Evolutionary conservation across 2,797 vertebrate species (phyloP).

Genomic region (Prionace glauca): DNA sequence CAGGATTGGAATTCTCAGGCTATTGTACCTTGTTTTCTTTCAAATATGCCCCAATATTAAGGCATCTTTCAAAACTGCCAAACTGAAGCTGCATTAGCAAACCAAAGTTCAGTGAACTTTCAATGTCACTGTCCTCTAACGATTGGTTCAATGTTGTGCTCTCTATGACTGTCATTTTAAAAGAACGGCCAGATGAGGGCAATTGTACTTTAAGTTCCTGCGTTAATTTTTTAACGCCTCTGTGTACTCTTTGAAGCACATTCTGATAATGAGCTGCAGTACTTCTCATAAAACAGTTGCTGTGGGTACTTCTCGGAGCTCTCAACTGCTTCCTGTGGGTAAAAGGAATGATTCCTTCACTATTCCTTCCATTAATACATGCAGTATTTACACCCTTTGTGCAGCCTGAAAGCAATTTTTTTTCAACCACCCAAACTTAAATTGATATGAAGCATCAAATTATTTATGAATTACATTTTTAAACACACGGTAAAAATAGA

Average conservation of each 20-base stretch:
- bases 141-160: no score
- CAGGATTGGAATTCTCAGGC: not conserved
- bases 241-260: not conserved
- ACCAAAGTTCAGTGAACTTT: not conserved
- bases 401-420: not conserved
- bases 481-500: not conserved
- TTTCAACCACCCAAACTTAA: not conserved
- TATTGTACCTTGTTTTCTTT: not conserved
- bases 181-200: not conserved
- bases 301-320: not conserved
- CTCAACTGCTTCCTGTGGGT: not conserved
- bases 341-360: not conserved
- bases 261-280: not conserved
- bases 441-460: slow-evolving; percentile 10
- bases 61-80: not conserved
- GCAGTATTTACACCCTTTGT: slow-evolving; percentile 24
- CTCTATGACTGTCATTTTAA: not conserved
- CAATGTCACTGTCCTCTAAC: not conserved
- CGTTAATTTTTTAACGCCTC: not conserved
- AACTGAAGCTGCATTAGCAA: not conserved
- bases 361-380: not conserved
- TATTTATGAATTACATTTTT: slow-evolving; percentile 25
- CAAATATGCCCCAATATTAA: not conserved
- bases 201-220: not conserved
- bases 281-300: not conserved